Conservation (phyloP, 1,140 invertebrate genomes). For the Sogatella furcifera region DNA sequence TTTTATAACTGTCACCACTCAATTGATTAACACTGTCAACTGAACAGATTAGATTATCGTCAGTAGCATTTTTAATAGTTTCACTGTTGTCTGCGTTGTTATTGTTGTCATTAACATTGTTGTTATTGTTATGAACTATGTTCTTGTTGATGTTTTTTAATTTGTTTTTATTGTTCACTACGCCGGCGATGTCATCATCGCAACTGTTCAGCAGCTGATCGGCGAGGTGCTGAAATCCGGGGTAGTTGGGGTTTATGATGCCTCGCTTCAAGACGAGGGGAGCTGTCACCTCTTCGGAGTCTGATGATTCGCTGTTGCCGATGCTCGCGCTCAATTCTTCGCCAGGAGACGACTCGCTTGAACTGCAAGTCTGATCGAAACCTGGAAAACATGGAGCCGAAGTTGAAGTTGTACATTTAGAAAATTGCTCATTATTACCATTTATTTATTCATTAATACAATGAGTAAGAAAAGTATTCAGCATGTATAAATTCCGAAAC, state of each 20-base stretch:
- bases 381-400: not conserved
- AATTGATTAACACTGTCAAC: slow-evolving; percentile 39
- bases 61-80: not conserved
- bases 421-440: too few relatives aligned
- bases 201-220: slow-evolving; percentile 31
- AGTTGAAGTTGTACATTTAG: too few relatives aligned
- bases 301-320: slow-evolving; percentile 28
- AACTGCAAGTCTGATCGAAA: slow-evolving; percentile 15
- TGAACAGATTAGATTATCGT: not conserved
- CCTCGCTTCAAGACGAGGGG: slow-evolving; percentile 34
- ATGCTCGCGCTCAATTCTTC: slow-evolving; percentile 20
- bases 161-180: not conserved
- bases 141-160: slow-evolving; percentile 11
- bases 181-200: slow-evolving; percentile 29
- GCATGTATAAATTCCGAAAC: too few relatives aligned
- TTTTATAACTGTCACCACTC: slow-evolving; percentile 40
- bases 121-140: slow-evolving; percentile 30
- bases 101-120: slow-evolving; percentile 26
- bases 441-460: too few relatives aligned
- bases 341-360: slow-evolving; percentile 17
- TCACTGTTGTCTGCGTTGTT: slow-evolving; percentile 16
- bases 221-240: slow-evolving; percentile 44
- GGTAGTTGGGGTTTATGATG: slow-evolving; percentile 69
- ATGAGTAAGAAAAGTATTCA: too few relatives aligned
- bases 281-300: slow-evolving; percentile 32